Base-by-base conservation (phyloP, 2,797 vertebrate species). In the Poeciliopsis presidionis region DNA sequence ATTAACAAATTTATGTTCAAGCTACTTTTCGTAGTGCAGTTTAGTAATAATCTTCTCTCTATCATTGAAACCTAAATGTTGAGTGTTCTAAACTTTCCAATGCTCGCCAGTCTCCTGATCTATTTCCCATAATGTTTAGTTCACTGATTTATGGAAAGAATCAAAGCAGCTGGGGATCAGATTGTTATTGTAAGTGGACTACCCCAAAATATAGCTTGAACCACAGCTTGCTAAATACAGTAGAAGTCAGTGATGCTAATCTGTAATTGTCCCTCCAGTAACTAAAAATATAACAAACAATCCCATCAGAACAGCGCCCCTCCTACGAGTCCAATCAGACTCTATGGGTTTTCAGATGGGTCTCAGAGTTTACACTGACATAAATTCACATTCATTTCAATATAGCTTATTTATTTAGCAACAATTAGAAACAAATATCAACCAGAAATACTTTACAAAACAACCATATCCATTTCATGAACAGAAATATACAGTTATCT, bases 161-260 rank as follows among this genome's bases (percentile, higher is more conserved):
- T 61, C 33, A n/a, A 43, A 22, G 41, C 41, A 30, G 28, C 57
- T 75, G 43, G 57, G 43, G 59, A 65, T 75, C 45, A 75, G 36
- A 47, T 28, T 63, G 45, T 65, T 47, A 36, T 47, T 20, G 39
- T 75, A 61, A 75, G 16, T 46, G 16, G 18, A 61, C 55, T 61
- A 47, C 55, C 20, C 33, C 18, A 65, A 39, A 65, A 65, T 65
- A 46, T n/a, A 47, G 74, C 57, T 12, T 75, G 74, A 47, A 45
- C 57, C 74, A 75, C 57, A 75, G 74, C 18, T 47, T 59, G 30
- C n/a, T 63, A 49, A 75, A 65, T 33, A 75, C 28, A 30, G 43
- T n/a, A 75, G 45, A 46, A 47, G 43, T 47, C 57, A 75, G 57
- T 63, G 59, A 46, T 75, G 28, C 41, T 75, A 63, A 75, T 75